phyloP scores from a whole-genome alignment of 2,113 vertebrate genomes.

The Sigmodon hispidus region DNA sequence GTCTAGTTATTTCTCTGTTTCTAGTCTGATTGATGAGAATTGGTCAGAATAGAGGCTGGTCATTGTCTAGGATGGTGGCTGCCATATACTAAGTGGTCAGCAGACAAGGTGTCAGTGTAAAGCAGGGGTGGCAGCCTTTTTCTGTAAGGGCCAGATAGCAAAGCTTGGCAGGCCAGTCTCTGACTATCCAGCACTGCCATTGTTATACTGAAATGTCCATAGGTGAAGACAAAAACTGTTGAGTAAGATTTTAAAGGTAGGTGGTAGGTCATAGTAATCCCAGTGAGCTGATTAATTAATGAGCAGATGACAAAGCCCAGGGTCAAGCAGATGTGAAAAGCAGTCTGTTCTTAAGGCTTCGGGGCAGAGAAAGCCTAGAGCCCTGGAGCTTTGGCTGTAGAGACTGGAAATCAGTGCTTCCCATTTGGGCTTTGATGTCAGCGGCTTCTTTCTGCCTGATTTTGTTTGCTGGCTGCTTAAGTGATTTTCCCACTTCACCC shows the following conservation, averaged over 20 bases:
- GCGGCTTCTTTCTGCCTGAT: neutral
- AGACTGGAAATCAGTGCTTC: neutral
- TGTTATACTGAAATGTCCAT: rapidly evolving
- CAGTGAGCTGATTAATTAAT: neutral
- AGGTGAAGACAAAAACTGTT: neutral
- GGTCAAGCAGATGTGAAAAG: neutral
- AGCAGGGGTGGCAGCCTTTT: neutral
- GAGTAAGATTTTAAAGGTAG: neutral
- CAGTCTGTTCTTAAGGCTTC: neutral
- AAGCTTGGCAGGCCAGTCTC: neutral
- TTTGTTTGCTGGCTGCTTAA: neutral
- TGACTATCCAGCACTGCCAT: rapidly evolving
- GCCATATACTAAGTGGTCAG: neutral
- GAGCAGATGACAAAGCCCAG: neutral
- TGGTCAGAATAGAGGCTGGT: neutral
- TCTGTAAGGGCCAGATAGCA: neutral
- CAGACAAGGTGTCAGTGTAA: neutral
- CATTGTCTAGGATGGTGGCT: too few relatives aligned
- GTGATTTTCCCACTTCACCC: neutral
- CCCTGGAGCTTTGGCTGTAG: neutral
- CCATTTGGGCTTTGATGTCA: neutral
- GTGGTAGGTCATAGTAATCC: neutral
- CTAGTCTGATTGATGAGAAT: neutral
- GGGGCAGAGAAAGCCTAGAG: neutral
- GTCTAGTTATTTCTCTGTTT: neutral